Evolutionary conservation across 2,113 vertebrate species (phyloP), one percentile per base, ranked within the genome.

Genomic region (Channa argus): DNA sequence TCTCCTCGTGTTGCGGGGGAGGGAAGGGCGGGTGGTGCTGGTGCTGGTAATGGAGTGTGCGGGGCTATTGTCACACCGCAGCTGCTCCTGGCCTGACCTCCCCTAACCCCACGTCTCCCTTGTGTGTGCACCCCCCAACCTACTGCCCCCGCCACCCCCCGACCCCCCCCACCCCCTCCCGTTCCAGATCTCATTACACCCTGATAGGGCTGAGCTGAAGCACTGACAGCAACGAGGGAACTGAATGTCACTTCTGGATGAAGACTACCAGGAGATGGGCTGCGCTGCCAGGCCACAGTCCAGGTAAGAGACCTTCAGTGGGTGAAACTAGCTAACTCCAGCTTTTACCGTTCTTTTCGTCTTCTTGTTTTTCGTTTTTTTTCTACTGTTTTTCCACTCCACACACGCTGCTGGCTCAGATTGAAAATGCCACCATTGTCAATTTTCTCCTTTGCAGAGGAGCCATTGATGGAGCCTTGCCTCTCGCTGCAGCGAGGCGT

Each of bases 391-490:
- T 67, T 56, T 67, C 68, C 68, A 64, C 77, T 36, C 58, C 76
- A 61, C 66, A 68, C 83, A 65, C 60, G 49, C 62, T 51, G 50
- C 79, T 77, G 85, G 87, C 88, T 91, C 51, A 63, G 84, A 90
- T 84, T 89, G 86, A 93, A 94, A 93, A 92, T 90, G 86, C 92
- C 80, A 90, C 90, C 91, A 39, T 91, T 90, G 89, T 94, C 90
- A 82, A 94, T 92, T 92, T 83, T 95, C 89, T 94, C 86, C 89
- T 94, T 93, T 90, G 90, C 94, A 95, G 93, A 95, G 85, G 91
- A 94, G 86, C 91, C 93, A 89, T 92, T 94, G 93, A 92, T 92
- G 94, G 90, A 91, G 87, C 86, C 83, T 91, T 82, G 91, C 84
- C 92, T 92, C 88, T 78, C 71, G 70, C 92, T 81, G 80, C 92